Evolutionary conservation across 2,797 vertebrate genomes (phyloP), one percentile per base, ranked within the genome.

Genomic region (Acestrorhynchus altus): DNA sequence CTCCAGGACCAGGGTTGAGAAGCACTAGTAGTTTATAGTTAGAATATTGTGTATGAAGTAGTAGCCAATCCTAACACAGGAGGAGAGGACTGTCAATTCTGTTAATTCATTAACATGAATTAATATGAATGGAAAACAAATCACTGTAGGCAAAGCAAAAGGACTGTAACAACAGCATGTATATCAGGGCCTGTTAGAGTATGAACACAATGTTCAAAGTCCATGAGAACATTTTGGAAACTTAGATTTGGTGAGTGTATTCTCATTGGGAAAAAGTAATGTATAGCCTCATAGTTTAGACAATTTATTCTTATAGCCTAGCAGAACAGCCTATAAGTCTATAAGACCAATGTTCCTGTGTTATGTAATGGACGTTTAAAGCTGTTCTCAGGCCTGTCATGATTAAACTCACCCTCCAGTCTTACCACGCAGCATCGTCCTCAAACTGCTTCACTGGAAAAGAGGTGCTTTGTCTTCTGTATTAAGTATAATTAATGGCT

Each of bases 321-420:
- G 15, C 16, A 18, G 18, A 51, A 51, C 1, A 18, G 31, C 6
- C 47, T 18, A 16, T 16, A 16, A 51, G 47, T 9, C 47, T 51
- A n/a, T 18, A 51, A 51, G 47, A 51, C 47, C 18, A 51, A 16
- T 51, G 47, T 51, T 51, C 5, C 47, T n/a, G 47, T 51, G 15
- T 51, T 3, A 51, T n/a, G 8, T 51, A 51, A 51, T 51, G 18
- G 47, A 16, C 18, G 16, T 40, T 54, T 64, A 56, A 46, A 65
- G 70, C 67, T 65, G 76, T 35, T 72, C 59, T 78, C 49, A 24
- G 47, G 67, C 56, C 59, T 18, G 47, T 13, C 16, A 11, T 60
- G 75, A 52, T 70, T 70, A 54, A 71, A 72, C 70, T 49, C 54
- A 40, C 52, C n/a, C 28, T 20, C 28, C 76, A 72, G 40, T 35